Evolutionary conservation across 2,888 invertebrate species (phyloP), one percentile per base, ranked within the genome.

Genomic region (Drosophila rellima): DNA sequence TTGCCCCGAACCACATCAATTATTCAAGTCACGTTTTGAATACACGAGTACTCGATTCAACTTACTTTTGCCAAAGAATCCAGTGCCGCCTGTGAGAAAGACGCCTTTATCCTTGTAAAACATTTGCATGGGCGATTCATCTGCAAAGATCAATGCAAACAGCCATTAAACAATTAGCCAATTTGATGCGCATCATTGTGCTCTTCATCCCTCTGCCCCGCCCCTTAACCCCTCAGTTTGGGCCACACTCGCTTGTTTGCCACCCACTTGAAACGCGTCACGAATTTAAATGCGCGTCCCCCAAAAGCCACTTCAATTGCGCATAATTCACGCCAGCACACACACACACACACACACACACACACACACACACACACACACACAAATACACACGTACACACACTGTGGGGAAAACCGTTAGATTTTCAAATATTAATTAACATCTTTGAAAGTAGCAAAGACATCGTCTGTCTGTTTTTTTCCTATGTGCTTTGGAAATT

Each of bases 21-120:
- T 61, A 85, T 82, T 78, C 80, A 48, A 56, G 80, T 68, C 80
- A 80, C 80, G 80, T 80, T 31, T 55, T 47, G 47, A 33, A 51
- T 33, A 20, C 26, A 7, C 23, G 23, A 23, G n/a, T n/a, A n/a
- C 23, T 23, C 26, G 26, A 26, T 26, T 61, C 26, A 64, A 80
- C 89, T 82, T 88, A 92, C 93, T 92, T 91, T 93, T 93, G 74
- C 93, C 93, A 82, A 92, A 91, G 80, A 92, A 92, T 59, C 95
- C 95, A 61, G 95, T 95, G 47, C 93, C 94, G 72, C 95, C 95
- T 63, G 95, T 95, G 20, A 95, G 94, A 31, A 95, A 93, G 0
- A 95, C 87, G 91, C 94, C 94, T 86, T 95, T 94, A 35, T 94
- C 94, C 77, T 93, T 91, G 81, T 95, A 95, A 91, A 95, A 95